Percentiles rank a stretch among this genome's conserved stretches.
These are phyloP conservation scores for Spialia ferax DNA, from an alignment of 2,888 invertebrate species.

Conservation along the genomic window DNA sequence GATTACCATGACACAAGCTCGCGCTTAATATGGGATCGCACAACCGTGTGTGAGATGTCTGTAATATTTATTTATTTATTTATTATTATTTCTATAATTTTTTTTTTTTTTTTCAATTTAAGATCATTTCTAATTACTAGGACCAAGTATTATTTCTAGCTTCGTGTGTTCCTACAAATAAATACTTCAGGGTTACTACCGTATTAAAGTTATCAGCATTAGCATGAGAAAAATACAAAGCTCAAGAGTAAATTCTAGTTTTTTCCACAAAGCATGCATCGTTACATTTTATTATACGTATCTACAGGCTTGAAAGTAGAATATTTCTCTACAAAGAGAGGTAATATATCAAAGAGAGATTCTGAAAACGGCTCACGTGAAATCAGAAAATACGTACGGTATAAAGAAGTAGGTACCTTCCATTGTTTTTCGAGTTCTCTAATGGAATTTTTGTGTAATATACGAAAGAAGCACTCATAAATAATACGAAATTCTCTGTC, in stretches of 20 bases:
- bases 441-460: slow-evolving; percentile 35
- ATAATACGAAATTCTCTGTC: slow-evolving; percentile 30
- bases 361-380: slow-evolving; percentile 34
- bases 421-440: slow-evolving; percentile 35
- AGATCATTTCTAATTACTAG: too few relatives aligned
- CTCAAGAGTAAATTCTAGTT: slow-evolving; percentile 24
- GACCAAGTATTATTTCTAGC: too few relatives aligned
- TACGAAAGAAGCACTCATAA: slow-evolving; percentile 26
- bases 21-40: too few relatives aligned
- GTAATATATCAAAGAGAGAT: slow-evolving; percentile 41
- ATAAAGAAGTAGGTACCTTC: slow-evolving; percentile 24
- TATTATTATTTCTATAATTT: too few relatives aligned
- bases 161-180: too few relatives aligned
- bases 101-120: too few relatives aligned
- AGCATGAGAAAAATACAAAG: too few relatives aligned
- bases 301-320: slow-evolving; percentile 26
- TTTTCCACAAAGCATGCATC: slow-evolving; percentile 10
- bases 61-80: too few relatives aligned
- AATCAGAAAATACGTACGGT: slow-evolving; percentile 19
- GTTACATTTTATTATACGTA: slow-evolving; percentile 35
- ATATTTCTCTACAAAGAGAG: slow-evolving; percentile 39
- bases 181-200: too few relatives aligned
- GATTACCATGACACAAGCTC: too few relatives aligned
- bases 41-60: too few relatives aligned
- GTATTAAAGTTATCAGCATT: too few relatives aligned